Conservation (phyloP, 1,140 invertebrate genomes). For the Bombus sibiricus region DNA sequence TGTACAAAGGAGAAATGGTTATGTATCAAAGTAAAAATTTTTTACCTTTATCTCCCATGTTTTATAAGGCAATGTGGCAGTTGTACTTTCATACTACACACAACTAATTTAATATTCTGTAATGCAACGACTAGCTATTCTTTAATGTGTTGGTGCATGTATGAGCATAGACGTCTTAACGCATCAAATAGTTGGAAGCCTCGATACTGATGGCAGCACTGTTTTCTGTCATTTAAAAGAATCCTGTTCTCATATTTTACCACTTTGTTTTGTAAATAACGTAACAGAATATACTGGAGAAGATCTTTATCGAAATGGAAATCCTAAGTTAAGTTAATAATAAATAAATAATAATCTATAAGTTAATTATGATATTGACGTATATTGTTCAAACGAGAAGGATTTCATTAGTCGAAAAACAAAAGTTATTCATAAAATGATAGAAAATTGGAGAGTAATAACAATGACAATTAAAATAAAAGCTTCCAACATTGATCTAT, state of each 20-base stretch:
- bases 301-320: neutral
- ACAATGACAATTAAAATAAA: neutral
- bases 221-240: neutral
- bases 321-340: neutral
- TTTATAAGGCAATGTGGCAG: slow-evolving; percentile 44
- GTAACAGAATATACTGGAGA: neutral
- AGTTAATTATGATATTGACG: neutral
- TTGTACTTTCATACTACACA: slow-evolving; percentile 56
- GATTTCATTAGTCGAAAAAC: neutral
- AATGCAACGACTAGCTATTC: slow-evolving; percentile 14
- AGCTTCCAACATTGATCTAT: neutral
- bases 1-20: neutral
- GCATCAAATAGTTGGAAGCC: slow-evolving; percentile 7
- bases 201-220: slow-evolving; percentile 22
- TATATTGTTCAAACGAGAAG: neutral
- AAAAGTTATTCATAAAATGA: neutral
- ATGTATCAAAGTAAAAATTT: neutral
- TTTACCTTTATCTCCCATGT: slow-evolving; percentile 67
- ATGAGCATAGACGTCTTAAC: neutral
- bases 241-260: neutral
- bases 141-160: slow-evolving; percentile 7
- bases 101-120: slow-evolving; percentile 45
- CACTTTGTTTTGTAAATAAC: neutral
- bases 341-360: neutral
- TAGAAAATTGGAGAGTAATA: neutral